These are phyloP conservation scores for Dromaius novaehollandiae DNA, from an alignment of 2,113 vertebrate genomes.

Conservation along the genomic window DNA sequence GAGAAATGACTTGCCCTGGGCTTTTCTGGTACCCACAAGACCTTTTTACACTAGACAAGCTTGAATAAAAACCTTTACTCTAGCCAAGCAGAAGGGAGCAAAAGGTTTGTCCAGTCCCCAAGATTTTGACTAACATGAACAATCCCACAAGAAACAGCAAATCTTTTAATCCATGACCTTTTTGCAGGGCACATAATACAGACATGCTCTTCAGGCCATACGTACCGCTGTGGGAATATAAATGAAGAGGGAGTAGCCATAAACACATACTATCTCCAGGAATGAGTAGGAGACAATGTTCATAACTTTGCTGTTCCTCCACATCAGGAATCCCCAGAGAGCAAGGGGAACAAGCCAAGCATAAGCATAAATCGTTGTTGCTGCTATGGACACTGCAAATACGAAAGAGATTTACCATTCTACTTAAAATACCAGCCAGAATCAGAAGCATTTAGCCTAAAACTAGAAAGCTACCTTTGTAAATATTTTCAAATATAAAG, in stretches of 20 bases:
- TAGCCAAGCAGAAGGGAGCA: neutral
- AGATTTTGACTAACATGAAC: neutral
- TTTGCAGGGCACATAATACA: neutral
- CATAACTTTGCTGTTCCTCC: constrained; percentile 93
- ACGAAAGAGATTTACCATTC: neutral
- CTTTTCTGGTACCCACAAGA: neutral
- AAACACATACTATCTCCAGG: constrained; percentile 95
- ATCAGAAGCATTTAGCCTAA: neutral
- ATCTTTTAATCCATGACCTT: neutral
- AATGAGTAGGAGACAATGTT: constrained; percentile 93
- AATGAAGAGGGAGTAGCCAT: constrained; percentile 94
- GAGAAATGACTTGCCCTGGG: neutral
- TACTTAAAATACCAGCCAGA: neutral
- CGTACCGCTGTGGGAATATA: constrained; percentile 96
- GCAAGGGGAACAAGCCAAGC: constrained; percentile 93
- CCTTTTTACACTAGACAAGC: neutral
- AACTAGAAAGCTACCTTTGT: neutral
- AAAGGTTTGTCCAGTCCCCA: neutral
- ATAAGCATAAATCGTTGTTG: constrained; percentile 91
- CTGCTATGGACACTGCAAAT: constrained; percentile 91
- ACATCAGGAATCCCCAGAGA: constrained; percentile 93
- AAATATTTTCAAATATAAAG: neutral
- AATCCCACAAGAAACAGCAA: neutral
- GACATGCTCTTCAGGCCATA: neutral
- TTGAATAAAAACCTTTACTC: neutral